A percentile compares a stretch with the other conserved stretches of the same genome.
These are phyloP conservation scores for Notothenia rossii DNA, from an alignment of 2,113 vertebrate species.

Conservation along the genomic window DNA sequence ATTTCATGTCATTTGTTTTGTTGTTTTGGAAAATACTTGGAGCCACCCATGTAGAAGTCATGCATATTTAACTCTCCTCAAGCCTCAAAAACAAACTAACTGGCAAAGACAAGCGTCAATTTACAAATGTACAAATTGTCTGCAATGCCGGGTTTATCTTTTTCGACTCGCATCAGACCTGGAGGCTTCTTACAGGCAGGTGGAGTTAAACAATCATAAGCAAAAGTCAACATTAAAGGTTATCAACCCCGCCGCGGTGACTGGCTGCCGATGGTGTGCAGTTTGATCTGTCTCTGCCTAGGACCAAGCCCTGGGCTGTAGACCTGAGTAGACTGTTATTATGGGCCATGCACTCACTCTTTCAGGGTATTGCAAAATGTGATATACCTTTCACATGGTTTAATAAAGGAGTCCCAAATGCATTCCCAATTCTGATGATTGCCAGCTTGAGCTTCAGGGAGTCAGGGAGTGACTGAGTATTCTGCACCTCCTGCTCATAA, in stretches of 20 bases:
- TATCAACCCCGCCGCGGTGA: constrained; percentile 54
- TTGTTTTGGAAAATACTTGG: constrained; percentile 58
- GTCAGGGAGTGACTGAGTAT: constrained; percentile 36
- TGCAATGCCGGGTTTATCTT: constrained; percentile 49
- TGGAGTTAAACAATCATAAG: constrained; percentile 64
- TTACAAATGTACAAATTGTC: constrained; percentile 69
- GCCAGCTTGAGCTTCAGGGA: constrained; percentile 53
- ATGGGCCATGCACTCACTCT: constrained; percentile 56
- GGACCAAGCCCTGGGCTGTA: constrained; percentile 66
- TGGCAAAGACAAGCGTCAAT: constrained; percentile 65
- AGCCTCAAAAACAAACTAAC: constrained; percentile 71
- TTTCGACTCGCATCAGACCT: constrained; percentile 37
- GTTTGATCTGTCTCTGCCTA: constrained; percentile 71
- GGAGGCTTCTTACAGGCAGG: constrained; percentile 48
- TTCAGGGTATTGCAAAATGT: constrained; percentile 71
- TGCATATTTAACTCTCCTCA: constrained; percentile 76
- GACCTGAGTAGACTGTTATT: constrained; percentile 58
- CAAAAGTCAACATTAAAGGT: constrained; percentile 72
- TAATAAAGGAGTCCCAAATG: constrained; percentile 64
- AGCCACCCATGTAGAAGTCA: constrained; percentile 71
- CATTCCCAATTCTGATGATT: constrained; percentile 62
- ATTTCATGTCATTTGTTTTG: constrained; percentile 78
- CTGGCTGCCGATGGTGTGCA: constrained; percentile 60
- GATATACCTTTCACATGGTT: constrained; percentile 58
- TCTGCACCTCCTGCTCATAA: constrained; percentile 23